Evolutionary conservation across 2,888 invertebrate genomes (phyloP).

Genomic region (Crocallis elinguaria): DNA sequence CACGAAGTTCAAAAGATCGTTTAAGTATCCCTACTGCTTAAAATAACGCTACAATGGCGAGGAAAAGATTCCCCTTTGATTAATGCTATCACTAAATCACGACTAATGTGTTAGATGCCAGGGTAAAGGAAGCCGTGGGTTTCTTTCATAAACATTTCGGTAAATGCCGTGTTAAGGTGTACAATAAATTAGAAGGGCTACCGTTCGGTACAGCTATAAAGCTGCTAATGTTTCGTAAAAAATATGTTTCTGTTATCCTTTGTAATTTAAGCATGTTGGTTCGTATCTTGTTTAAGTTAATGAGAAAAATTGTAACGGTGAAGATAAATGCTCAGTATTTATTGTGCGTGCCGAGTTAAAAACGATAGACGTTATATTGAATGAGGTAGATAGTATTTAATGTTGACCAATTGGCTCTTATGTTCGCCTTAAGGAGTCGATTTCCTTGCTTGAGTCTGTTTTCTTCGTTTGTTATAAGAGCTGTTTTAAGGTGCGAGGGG

Average conservation of each 20-base stretch:
- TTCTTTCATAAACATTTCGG: constrained; percentile 46
- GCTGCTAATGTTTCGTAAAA: constrained; percentile 38
- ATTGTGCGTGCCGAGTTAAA: too few species aligned
- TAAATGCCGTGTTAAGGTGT: constrained; percentile 43
- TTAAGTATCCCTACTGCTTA: constrained; percentile 7
- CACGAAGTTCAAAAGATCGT: not conserved
- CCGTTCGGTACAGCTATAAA: constrained; percentile 20
- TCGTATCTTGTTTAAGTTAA: too few species aligned
- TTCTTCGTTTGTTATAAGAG: too few species aligned
- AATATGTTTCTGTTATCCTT: constrained; percentile 32
- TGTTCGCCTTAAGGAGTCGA: too few species aligned
- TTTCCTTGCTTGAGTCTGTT: too few species aligned
- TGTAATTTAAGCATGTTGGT: constrained; percentile 18
- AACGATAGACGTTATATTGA: too few species aligned
- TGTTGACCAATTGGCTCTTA: too few species aligned
- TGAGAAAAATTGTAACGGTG: too few species aligned
- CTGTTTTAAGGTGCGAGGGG: too few species aligned
- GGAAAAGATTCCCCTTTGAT: constrained; percentile 54
- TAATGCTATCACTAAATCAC: constrained; percentile 69
- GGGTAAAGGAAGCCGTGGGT: constrained; percentile 45
- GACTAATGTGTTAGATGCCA: constrained; percentile 53
- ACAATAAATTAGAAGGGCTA: constrained; percentile 39
- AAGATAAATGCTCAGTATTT: too few species aligned
- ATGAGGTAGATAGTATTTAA: too few species aligned
- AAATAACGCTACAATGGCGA: constrained; percentile 3